Percentiles rank a stretch among this genome's conserved stretches.
phyloP scores from a whole-genome alignment of 2,888 invertebrate genomes.

The Anorthoa munda region DNA sequence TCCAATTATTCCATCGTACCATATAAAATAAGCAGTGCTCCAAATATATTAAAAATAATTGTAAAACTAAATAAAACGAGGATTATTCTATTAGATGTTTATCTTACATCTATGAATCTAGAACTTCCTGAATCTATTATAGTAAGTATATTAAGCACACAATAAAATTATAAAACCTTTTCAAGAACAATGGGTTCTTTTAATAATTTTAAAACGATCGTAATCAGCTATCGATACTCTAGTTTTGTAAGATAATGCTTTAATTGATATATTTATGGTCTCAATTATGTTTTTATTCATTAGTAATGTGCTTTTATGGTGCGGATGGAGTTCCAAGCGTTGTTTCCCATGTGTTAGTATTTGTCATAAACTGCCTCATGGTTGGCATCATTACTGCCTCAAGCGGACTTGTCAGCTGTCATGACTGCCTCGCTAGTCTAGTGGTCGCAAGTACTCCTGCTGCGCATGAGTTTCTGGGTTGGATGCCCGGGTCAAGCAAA shows the following conservation, averaged over 20 bases:
- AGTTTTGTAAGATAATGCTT: constrained; percentile 47
- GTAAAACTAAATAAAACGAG: constrained; percentile 14
- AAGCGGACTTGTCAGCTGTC: too few relatives aligned
- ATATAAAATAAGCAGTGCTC: neutral
- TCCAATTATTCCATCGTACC: neutral
- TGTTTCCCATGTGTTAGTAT: constrained; percentile 29
- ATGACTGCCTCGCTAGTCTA: too few relatives aligned
- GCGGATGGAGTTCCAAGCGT: constrained; percentile 21
- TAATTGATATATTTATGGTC: constrained; percentile 49
- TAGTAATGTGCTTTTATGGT: constrained; percentile 39
- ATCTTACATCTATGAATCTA: constrained; percentile 50
- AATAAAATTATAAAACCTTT: constrained; percentile 51
- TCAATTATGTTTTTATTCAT: constrained; percentile 45
- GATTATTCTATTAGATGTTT: constrained; percentile 42
- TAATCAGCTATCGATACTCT: constrained; percentile 44
- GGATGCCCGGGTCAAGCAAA: too few relatives aligned
- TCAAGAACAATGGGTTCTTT: constrained; percentile 53
- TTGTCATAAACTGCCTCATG: constrained; percentile 14
- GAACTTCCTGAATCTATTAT: constrained; percentile 53
- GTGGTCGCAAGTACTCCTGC: too few relatives aligned
- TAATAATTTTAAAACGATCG: constrained; percentile 37
- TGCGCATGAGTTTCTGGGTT: too few relatives aligned
- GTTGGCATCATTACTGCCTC: too few relatives aligned
- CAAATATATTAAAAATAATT: neutral
- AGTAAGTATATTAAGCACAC: constrained; percentile 38